A percentile compares a stretch with the other conserved stretches of the same genome.
Evolutionary conservation across 2,113 vertebrate genomes (phyloP).

Genomic region (Bungarus multicinctus): DNA sequence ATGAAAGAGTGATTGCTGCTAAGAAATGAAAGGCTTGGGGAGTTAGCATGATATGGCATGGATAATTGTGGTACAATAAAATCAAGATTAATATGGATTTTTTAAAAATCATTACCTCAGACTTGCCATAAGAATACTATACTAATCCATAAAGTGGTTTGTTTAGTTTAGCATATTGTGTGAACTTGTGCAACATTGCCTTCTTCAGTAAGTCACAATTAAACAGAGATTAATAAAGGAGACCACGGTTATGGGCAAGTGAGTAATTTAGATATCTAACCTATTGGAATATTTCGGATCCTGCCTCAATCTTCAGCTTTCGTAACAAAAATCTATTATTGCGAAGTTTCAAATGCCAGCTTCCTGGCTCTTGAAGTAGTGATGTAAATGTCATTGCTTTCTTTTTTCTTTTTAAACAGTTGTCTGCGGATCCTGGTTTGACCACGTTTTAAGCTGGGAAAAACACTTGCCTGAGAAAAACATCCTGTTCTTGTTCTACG

Average conservation of each 20-base stretch:
- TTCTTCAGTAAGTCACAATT: background rate
- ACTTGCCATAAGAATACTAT: background rate
- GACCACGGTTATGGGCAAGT: background rate
- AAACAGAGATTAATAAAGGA: background rate
- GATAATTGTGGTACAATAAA: background rate
- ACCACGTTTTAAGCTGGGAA: conserved; percentile 73
- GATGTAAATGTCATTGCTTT: background rate
- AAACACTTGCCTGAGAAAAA: conserved; percentile 60
- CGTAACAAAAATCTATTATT: background rate
- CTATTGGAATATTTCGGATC: background rate
- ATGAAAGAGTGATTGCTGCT: background rate
- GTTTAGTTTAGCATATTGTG: background rate
- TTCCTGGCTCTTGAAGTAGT: background rate
- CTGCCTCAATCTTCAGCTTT: background rate
- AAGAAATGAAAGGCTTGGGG: background rate
- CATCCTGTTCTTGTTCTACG: conserved; percentile 69
- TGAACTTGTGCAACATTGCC: background rate
- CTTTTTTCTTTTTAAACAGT: conserved; percentile 52
- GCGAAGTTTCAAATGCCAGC: background rate
- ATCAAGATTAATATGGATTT: background rate
- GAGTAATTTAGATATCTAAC: background rate
- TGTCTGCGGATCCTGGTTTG: conserved; percentile 75
- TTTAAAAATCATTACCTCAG: background rate
- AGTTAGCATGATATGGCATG: background rate
- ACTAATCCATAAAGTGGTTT: background rate